Percentiles rank a stretch among this genome's conserved stretches.
Conservation (phyloP, 2,113 vertebrate species). For the Clarias magur region DNA sequence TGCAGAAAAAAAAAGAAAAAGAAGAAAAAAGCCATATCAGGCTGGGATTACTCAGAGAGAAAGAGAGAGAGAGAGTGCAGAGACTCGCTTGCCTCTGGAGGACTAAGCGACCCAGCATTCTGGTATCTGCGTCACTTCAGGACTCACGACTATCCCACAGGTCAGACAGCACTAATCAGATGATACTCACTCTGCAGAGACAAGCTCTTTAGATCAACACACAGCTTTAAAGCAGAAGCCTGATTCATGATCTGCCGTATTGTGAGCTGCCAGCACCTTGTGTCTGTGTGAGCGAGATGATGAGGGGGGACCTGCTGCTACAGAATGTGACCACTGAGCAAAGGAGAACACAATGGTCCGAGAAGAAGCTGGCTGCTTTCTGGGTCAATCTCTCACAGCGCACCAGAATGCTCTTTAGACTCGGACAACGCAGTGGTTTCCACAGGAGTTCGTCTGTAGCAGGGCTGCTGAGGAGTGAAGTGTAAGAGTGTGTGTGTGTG, state of each 20-base stretch:
- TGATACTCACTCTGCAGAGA: not conserved
- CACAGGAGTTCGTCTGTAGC: conserved; percentile 66
- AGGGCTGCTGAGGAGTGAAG: conserved; percentile 70
- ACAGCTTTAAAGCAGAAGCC: not conserved
- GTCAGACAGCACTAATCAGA: not conserved
- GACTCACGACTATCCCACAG: not conserved
- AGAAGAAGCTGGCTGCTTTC: conserved; percentile 72
- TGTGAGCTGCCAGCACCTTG: conserved; percentile 20
- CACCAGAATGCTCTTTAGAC: conserved; percentile 67
- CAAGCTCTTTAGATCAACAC: not conserved
- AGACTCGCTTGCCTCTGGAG: not conserved
- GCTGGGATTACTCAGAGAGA: not conserved
- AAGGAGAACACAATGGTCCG: conserved; percentile 60
- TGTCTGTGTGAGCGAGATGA: conserved; percentile 23
- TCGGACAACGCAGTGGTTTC: conserved; percentile 61
- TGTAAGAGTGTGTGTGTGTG: conserved; percentile 51
- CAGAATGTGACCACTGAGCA: conserved; percentile 45
- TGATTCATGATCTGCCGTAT: not conserved
- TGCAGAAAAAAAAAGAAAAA: not conserved
- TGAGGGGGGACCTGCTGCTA: conserved; percentile 44
- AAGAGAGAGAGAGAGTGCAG: not conserved
- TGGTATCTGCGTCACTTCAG: conserved; percentile 27
- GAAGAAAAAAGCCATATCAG: not conserved
- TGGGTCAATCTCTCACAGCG: conserved; percentile 67
- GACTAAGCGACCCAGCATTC: not conserved